Conservation (phyloP, 2,113 vertebrate genomes). For the Alligator sinensis region DNA sequence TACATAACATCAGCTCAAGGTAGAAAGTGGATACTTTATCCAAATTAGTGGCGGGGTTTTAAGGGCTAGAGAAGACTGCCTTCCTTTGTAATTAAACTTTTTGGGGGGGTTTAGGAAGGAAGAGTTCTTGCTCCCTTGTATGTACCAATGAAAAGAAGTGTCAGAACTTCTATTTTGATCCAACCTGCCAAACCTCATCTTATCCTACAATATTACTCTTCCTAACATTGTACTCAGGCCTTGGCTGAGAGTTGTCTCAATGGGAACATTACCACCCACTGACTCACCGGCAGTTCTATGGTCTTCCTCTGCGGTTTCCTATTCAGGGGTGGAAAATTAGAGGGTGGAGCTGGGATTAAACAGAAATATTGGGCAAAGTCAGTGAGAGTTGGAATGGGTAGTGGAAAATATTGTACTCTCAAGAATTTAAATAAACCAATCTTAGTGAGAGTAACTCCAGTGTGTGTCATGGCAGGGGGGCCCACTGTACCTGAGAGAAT, state of each 20-base stretch:
- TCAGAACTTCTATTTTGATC: background rate
- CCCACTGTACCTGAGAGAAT: background rate
- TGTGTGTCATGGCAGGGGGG: too few species aligned
- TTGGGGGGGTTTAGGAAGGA: background rate
- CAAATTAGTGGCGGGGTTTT: background rate
- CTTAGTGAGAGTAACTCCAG: background rate
- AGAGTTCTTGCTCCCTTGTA: accelerated
- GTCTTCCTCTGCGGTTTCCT: background rate
- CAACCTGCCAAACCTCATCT: background rate
- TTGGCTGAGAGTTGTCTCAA: background rate
- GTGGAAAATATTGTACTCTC: background rate
- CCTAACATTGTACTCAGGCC: background rate
- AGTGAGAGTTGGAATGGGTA: background rate
- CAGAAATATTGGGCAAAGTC: background rate
- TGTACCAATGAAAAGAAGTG: too few species aligned
- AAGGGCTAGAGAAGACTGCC: background rate
- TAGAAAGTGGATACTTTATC: background rate
- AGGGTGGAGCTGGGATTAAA: background rate
- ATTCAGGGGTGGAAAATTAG: background rate
- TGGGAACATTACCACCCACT: background rate
- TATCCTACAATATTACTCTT: background rate
- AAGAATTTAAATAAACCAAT: background rate
- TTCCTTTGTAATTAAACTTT: background rate
- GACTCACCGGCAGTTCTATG: background rate
- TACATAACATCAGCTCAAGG: background rate